Base-by-base conservation (phyloP, 2,113 vertebrate genomes). In the Pao palembangensis region DNA sequence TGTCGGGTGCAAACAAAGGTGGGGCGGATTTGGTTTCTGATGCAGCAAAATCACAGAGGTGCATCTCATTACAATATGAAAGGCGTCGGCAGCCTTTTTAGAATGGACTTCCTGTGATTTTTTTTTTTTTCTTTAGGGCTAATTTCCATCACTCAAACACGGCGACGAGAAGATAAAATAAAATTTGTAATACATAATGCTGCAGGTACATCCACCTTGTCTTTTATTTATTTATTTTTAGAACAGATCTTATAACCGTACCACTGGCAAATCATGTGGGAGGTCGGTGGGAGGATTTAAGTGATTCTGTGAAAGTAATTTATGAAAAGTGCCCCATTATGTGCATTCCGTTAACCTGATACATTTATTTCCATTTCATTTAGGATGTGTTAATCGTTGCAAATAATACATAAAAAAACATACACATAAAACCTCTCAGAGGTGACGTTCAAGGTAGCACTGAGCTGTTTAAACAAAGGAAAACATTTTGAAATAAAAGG, bases 1-100 rank as follows among this genome's bases (percentile, higher is more conserved):
- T 90, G 78, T 49, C 5, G 76, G 71, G 60, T 83, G 85, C 83
- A 91, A 90, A 90, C 83, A 90, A 87, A 90, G 88, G 84, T 90
- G 67, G 75, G 61, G 70, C 67, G 82, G 81, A 75, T 82, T 74
- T 78, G 82, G 71, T 78, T 81, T 88, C 79, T 90, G 77, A 90
- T 87, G 79, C 83, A 78, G 79, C 80, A 83, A 64, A 90, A 88
- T 84, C 76, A 72, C 44, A 63, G 73, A 79, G 75, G 79, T 82
- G 75, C 76, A 78, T 75, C 78, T 87, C 80, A 86, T 84, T 88
- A 82, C 58, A 80, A 89, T 83, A 82, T 81, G 75, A 85, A 84
- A 84, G 62, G 73, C 67, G 61, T 66, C 42, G 53, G 38, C 48
- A 69, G 66, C 65, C 75, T 71, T 74, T 80, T 76, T 62, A 83